Conservation (phyloP, 2,113 vertebrate species). For the Hylia prasina region DNA sequence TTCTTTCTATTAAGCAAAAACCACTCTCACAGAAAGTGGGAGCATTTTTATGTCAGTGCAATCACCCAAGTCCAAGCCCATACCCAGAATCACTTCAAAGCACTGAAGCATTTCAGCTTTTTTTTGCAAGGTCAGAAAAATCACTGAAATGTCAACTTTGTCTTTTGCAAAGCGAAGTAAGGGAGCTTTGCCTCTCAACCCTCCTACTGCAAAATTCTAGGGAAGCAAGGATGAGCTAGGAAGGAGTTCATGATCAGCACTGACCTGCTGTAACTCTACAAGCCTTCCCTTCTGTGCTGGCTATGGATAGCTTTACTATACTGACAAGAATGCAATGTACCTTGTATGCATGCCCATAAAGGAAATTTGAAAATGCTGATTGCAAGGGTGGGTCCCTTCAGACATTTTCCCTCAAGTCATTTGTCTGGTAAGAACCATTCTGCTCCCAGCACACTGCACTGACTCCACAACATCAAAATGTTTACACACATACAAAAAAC, state of each 20-base stretch:
- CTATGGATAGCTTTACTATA: not conserved
- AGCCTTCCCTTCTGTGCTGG: not conserved
- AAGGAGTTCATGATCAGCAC: not conserved
- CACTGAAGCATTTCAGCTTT: not conserved
- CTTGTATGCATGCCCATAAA: not conserved
- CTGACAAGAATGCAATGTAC: not conserved
- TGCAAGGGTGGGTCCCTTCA: not conserved
- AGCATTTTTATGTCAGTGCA: not conserved
- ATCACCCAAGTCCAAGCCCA: not conserved
- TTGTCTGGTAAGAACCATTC: not conserved
- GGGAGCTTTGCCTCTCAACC: not conserved
- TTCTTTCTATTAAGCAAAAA: not conserved
- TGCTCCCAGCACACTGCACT: not conserved
- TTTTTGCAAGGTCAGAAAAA: not conserved
- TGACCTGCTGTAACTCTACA: not conserved
- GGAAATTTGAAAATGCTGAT: not conserved
- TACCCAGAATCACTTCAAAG: not conserved
- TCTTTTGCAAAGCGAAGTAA: not conserved
- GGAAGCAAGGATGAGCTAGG: not conserved
- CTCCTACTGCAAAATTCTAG: not conserved
- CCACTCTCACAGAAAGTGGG: not conserved
- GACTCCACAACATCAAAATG: not conserved
- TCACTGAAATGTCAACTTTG: not conserved
- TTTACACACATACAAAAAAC: not conserved
- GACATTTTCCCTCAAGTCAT: not conserved